Evolutionary conservation across 2,888 invertebrate species (phyloP), one percentile per base, ranked within the genome.

Genomic region (Poecilus cupreus): DNA sequence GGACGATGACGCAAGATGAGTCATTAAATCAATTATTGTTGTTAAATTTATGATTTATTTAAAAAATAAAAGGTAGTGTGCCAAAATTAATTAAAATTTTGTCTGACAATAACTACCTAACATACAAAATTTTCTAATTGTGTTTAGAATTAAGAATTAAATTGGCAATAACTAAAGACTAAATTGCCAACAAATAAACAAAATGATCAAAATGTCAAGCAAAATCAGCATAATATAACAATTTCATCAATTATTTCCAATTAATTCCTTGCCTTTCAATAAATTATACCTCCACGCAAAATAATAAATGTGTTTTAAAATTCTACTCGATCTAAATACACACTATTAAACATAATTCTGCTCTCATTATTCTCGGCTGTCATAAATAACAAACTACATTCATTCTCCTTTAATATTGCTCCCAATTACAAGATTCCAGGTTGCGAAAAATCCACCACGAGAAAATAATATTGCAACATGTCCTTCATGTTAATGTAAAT

Each of bases 381-480:
- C 43, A 72, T 72, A 72, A 72, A 72, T 68, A 68, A 72, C 72
- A 72, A 24, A 60, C n/a, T 10, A 11, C 60, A 24, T 60, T 26
- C 26, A 32, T n/a, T 22, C 18, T 24, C 46, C 22, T 37, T 70
- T 70, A 39, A 39, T 70, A 70, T 39, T 70, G 13, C 39, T 43
- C 11, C 64, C 72, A 72, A 72, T 72, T 72, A 72, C 46, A 72
- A 72, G 72, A 70, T 39, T 70, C 70, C 43, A 39, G n/a, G 4
- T 20, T 18, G n/a, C 18, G 39, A 37, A 70, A 70, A 70, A 70
- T 32, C 2, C 32, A 32, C 32, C 32, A 32, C 32, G 32, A 3
- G 32, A 32, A 32, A 32, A 32, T 32, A 32, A 32, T 32, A 32
- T 32, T 32, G 32, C 32, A 32, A 32, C 32, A 32, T 32, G 32